Evolutionary conservation across 2,888 invertebrate genomes (phyloP).

Genomic region (Dinocampus coccinellae): DNA sequence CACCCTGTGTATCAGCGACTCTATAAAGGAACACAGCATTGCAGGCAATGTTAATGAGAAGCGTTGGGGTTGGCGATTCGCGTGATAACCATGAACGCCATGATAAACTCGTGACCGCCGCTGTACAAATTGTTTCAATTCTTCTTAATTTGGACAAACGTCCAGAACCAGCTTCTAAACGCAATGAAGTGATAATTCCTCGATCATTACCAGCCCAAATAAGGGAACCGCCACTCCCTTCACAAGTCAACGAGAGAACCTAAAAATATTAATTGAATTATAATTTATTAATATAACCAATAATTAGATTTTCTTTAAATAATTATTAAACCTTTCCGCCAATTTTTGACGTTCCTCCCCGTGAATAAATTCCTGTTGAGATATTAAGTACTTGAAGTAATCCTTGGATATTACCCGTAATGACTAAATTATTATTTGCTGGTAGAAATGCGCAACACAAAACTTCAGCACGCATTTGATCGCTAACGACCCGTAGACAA

Average conservation of each 20-base stretch:
- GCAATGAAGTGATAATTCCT: conserved; percentile 80
- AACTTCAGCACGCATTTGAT: conserved; percentile 76
- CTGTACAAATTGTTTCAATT: conserved; percentile 73
- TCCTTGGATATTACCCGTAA: conserved; percentile 82
- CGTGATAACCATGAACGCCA: conserved; percentile 87
- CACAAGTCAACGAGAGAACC: conserved; percentile 80
- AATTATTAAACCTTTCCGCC: conserved; percentile 69
- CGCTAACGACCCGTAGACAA: conserved; percentile 76
- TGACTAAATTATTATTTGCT: conserved; percentile 87
- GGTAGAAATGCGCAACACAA: conserved; percentile 85
- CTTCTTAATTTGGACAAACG: conserved; percentile 78
- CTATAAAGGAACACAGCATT: conserved; percentile 80
- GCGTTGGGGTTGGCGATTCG: conserved; percentile 79
- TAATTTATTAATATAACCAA: conserved; percentile 2
- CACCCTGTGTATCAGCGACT: conserved; percentile 73
- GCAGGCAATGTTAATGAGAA: conserved; percentile 83
- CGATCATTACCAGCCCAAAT: conserved; percentile 88
- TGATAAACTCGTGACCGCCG: conserved; percentile 80
- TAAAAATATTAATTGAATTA: conserved; percentile 39
- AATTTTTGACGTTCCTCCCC: conserved; percentile 72
- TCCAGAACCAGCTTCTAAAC: conserved; percentile 78
- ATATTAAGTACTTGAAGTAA: conserved; percentile 85
- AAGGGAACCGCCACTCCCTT: conserved; percentile 76
- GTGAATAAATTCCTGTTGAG: conserved; percentile 85
- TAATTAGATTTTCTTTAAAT: not conserved